Base-by-base conservation (phyloP, 2,888 invertebrate genomes). In the Caenorhabditis sinica region DNA sequence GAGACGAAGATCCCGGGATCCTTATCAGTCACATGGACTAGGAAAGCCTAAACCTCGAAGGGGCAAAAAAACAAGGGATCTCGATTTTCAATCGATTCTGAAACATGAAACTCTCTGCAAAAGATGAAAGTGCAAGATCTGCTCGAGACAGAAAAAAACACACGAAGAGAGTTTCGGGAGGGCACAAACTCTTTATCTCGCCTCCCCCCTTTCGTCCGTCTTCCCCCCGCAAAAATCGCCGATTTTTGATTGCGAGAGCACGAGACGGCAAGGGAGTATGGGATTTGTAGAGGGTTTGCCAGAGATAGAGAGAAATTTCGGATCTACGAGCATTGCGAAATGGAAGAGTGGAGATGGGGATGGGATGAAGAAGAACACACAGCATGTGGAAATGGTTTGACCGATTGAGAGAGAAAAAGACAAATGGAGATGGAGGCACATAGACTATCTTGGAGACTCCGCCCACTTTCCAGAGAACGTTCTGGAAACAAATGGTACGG, bases 331-430 rank as follows among this genome's bases (percentile, higher is more conserved):
- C 56, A 56, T 56, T 56, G 56, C 56, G 28, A 56, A 56, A 56
- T 25, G 28, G 56, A 60, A 40, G 75, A 63, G 30, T 2, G 13
- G 65, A 30, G 30, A 63, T 40, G 28, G 28, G 30, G 28, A 17
- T 6, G 61, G 17, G 25, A 30, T 28, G 17, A 28, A 36, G 13
- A 56, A 23, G 68, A 77, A 61, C 69, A 63, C 49, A 49, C 20
- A 49, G 69, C 77, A 79, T 71, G 65, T 71, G 71, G 77, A 65
- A 79, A 79, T 79, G 79, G 79, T 79, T 79, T 79, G 79, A 72
- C 71, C 77, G 63, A 68, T 60, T 33, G 60, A 36, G 15, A 36
- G 69, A 60, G 25, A 49, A 43, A 49, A 33, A 13, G 28, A 28
- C 49, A 63, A 9, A 20, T 60, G 66, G 36, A 68, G 25, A n/a